Evolutionary conservation across 2,113 vertebrate species (phyloP).

Genomic region (Corythoichthys intestinalis): DNA sequence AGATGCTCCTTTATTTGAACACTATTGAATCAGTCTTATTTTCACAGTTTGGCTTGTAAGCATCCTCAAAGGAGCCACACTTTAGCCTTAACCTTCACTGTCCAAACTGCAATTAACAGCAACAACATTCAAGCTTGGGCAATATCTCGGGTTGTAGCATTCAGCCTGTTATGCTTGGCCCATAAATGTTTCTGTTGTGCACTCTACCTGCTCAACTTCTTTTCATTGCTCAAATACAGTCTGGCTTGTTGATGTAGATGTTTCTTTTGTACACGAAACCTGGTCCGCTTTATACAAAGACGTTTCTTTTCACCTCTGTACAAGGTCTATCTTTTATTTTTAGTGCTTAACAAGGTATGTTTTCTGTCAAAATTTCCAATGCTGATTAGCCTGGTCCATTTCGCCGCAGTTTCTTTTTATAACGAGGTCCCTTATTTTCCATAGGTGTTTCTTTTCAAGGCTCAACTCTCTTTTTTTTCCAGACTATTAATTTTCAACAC

Average conservation of each 20-base stretch:
- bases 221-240: neutral
- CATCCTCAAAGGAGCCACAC: neutral
- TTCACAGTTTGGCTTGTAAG: conserved; percentile 7
- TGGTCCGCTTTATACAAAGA: too few relatives aligned
- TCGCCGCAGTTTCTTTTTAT: neutral
- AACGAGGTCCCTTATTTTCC: neutral
- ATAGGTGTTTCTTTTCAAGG: neutral
- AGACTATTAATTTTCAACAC: too few relatives aligned
- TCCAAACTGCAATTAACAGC: conserved; percentile 10
- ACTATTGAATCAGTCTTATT: conserved; percentile 22
- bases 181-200: neutral
- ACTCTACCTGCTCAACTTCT: neutral
- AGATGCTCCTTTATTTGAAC: conserved; percentile 44
- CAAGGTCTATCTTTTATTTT: neutral
- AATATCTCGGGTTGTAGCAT: neutral
- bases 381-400: too few relatives aligned
- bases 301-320: neutral
- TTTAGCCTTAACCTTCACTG: conserved; percentile 11
- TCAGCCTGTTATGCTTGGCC: neutral
- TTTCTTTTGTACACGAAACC: too few relatives aligned
- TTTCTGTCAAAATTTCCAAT: too few relatives aligned
- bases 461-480: neutral
- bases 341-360: neutral
- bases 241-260: too few relatives aligned
- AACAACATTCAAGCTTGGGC: neutral